phyloP scores from a whole-genome alignment of 2,888 invertebrate genomes.

The Pollenia griseotomentosa region DNA sequence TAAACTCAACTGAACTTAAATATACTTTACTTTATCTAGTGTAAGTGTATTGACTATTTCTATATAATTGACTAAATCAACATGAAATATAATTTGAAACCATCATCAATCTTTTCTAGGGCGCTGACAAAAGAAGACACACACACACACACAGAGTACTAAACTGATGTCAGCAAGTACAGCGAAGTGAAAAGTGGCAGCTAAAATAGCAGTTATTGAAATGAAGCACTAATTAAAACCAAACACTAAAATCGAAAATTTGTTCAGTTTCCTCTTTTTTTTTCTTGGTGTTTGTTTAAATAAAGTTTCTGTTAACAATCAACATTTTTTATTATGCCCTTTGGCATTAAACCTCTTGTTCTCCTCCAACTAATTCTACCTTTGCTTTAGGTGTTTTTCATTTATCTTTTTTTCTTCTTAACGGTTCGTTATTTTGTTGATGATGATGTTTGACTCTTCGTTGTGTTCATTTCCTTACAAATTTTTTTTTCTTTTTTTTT shows the following conservation, averaged over 20 bases:
- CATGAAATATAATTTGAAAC: conserved; percentile 67
- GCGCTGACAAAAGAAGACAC: conserved; percentile 12
- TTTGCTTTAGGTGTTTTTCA: conserved; percentile 14
- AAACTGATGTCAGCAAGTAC: neutral
- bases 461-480: conserved; percentile 17
- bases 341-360: neutral
- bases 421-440: conserved; percentile 34
- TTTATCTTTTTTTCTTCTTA: conserved; percentile 23
- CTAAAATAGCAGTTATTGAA: conserved; percentile 52
- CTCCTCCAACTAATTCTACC: neutral
- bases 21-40: conserved; percentile 13
- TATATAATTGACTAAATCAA: conserved; percentile 68
- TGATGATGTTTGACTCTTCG: conserved; percentile 48
- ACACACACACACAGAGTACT: neutral
- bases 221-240: conserved; percentile 71
- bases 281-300: conserved; percentile 32
- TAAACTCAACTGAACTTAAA: conserved; percentile 20
- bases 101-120: conserved; percentile 63
- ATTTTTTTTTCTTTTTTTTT: neutral
- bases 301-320: conserved; percentile 60
- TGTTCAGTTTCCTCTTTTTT: conserved; percentile 27
- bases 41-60: neutral
- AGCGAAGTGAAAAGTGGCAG: conserved; percentile 11
- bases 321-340: conserved; percentile 16
- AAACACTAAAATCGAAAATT: conserved; percentile 68